Percentiles rank a stretch among this genome's conserved stretches.
Evolutionary conservation across 2,797 vertebrate genomes (phyloP).

Genomic region (Scleropages formosus): DNA sequence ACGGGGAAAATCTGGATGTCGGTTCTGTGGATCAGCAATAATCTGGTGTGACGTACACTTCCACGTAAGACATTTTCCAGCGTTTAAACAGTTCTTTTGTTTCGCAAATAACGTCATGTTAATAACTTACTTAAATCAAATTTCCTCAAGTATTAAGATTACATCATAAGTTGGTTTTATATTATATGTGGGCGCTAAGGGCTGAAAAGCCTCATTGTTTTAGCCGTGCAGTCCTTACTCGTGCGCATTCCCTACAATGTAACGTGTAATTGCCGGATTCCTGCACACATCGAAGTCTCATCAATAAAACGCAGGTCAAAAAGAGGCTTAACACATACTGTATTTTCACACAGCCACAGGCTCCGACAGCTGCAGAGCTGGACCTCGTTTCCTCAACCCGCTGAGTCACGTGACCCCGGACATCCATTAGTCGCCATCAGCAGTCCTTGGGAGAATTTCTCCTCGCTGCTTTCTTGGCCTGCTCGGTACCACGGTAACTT

Average conservation of each 20-base stretch:
- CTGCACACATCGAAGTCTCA: neutral
- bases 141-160: slow-evolving; percentile 8
- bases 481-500: neutral
- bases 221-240: neutral
- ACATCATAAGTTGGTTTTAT: neutral
- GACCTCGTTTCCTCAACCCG: neutral
- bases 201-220: slow-evolving; percentile 6
- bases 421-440: slow-evolving; percentile 8
- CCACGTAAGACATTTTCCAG: neutral
- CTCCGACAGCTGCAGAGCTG: neutral
- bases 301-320: neutral
- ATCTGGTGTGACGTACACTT: too few species aligned
- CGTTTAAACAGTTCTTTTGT: neutral
- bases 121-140: slow-evolving; percentile 11
- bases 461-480: neutral
- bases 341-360: neutral
- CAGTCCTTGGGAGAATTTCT: neutral
- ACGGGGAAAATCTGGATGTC: too few species aligned
- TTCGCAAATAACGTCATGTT: slow-evolving; percentile 4
- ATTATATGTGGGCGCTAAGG: neutral
- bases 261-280: neutral
- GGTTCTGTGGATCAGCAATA: too few species aligned
- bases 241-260: neutral
- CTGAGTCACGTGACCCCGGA: neutral
- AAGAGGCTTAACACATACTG: neutral